These are phyloP conservation scores for Battus philenor DNA, from an alignment of 1,140 invertebrate species.

Conservation along the genomic window DNA sequence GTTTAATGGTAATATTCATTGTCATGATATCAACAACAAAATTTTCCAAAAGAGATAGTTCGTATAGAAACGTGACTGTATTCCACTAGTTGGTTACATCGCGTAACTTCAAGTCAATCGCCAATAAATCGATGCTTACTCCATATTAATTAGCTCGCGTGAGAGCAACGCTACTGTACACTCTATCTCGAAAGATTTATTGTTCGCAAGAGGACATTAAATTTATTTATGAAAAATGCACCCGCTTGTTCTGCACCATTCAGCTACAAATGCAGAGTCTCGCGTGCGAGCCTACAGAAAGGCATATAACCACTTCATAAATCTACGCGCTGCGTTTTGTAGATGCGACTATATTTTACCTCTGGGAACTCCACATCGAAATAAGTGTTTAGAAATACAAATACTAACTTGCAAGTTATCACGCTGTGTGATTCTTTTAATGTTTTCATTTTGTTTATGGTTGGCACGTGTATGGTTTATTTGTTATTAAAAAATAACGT, in stretches of 20 bases:
- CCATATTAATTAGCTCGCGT: constrained; percentile 72
- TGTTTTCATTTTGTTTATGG: neutral
- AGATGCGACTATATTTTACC: neutral
- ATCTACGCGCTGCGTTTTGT: neutral
- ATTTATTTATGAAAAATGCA: constrained; percentile 67
- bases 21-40: no score
- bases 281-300: constrained; percentile 19
- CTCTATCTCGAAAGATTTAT: constrained; percentile 47
- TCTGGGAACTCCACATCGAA: neutral
- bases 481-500: no score
- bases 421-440: neutral
- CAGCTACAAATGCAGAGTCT: constrained; percentile 18
- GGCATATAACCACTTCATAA: constrained; percentile 10
- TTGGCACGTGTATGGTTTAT: neutral
- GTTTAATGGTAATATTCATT: no score
- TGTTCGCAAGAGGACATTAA: constrained; percentile 42
- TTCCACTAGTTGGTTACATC: constrained; percentile 24
- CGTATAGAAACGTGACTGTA: no score
- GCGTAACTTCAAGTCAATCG: constrained; percentile 48
- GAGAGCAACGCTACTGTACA: constrained; percentile 55
- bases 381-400: neutral
- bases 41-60: no score
- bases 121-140: constrained; percentile 65
- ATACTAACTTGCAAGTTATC: no score
- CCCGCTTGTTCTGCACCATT: constrained; percentile 31